Conservation (phyloP, 53 echinoderm and acorn worm species). For the Holothuria scabra region DNA sequence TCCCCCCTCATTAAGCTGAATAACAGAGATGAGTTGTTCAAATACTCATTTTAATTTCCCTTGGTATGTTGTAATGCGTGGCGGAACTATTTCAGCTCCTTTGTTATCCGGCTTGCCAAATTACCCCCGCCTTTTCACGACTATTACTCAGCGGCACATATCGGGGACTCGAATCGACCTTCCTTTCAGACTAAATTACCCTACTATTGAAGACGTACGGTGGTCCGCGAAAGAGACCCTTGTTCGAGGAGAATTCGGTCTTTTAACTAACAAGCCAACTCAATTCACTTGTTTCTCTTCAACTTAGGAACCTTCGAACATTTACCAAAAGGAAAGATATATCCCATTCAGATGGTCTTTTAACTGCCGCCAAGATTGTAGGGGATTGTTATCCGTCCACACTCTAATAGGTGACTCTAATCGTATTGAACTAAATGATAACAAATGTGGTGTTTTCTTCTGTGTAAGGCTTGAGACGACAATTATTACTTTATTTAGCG, state of each 20-base stretch:
- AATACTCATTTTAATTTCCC: conserved; percentile 36
- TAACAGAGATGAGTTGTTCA: conserved; percentile 31
- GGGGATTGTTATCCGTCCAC: conserved; percentile 13
- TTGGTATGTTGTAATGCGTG: conserved; percentile 37
- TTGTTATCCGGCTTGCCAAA: conserved; percentile 7
- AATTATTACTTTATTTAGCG: no score
- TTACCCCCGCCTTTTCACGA: conserved; percentile 18
- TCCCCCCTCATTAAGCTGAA: conserved; percentile 10
- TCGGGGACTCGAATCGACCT: conserved; percentile 25
- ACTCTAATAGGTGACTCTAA: conserved; percentile 14
- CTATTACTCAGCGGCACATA: conserved; percentile 43
- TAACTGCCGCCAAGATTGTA: conserved; percentile 32
- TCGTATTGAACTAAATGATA: conserved; percentile 36
- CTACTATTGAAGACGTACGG: conserved; percentile 26
- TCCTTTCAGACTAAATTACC: conserved; percentile 30
- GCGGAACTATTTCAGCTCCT: conserved; percentile 26
- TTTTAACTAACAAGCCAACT: conserved; percentile 9
- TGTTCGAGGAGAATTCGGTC: conserved; percentile 2
- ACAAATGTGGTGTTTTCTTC: conserved; percentile 39
- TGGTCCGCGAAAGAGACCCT: conserved; percentile 11
- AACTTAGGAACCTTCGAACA: conserved; percentile 11
- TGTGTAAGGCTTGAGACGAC: conserved; percentile 24
- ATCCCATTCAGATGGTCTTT: conserved; percentile 31
- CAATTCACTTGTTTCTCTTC: conserved; percentile 19
- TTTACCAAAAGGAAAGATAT: conserved; percentile 24